phyloP scores from a whole-genome alignment of 2,113 vertebrate species.

The Suncus etruscus region DNA sequence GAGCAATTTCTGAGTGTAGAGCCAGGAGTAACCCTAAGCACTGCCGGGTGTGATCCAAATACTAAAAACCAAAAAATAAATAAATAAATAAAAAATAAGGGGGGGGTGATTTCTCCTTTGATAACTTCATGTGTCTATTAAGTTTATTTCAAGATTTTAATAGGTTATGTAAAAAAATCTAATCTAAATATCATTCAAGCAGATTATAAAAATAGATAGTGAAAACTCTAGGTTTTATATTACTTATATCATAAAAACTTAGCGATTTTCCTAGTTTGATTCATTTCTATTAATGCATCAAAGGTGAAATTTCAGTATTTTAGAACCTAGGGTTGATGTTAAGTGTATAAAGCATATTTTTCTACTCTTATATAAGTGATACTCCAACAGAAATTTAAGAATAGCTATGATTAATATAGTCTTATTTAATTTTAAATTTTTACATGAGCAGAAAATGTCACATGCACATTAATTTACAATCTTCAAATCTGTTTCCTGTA shows the following conservation, averaged over 20 bases:
- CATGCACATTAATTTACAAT: background rate
- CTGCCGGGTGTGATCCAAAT: too few relatives aligned
- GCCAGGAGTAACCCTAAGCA: too few relatives aligned
- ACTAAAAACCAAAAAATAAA: too few relatives aligned
- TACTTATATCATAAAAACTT: background rate
- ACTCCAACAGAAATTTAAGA: background rate
- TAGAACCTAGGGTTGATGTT: background rate
- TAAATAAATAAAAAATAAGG: too few relatives aligned
- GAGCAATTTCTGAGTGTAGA: too few relatives aligned
- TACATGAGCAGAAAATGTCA: background rate
- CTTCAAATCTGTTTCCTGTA: background rate
- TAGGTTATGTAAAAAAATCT: background rate
- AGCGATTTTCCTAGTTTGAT: background rate
- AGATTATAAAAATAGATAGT: background rate
- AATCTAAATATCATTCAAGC: background rate
- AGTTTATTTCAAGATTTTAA: constrained; percentile 6
- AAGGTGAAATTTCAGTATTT: background rate
- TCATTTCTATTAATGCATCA: background rate
- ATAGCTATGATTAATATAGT: background rate
- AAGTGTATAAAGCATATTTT: background rate
- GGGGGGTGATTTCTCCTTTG: too few relatives aligned
- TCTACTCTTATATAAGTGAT: background rate
- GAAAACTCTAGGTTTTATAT: background rate
- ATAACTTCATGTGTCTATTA: background rate
- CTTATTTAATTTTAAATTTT: background rate